Base-by-base conservation (phyloP, 2,797 vertebrate species). In the Sebastes elongatus region DNA sequence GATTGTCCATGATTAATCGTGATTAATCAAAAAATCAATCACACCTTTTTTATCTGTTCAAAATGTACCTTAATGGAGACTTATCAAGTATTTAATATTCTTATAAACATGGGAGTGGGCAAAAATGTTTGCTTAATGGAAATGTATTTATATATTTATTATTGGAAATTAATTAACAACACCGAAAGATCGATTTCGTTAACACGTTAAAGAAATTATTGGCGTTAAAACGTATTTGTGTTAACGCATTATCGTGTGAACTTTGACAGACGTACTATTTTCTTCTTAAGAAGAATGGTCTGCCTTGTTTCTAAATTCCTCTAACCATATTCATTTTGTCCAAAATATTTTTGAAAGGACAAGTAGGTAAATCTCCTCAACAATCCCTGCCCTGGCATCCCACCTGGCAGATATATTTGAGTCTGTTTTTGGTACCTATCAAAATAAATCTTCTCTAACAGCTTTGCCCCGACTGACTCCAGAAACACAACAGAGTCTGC, bases 401-500 rank as follows among this genome's bases (percentile, higher is more conserved):
- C 42, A 18, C 13, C 7, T 10, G n/a, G 62, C 28, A 64, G 28
- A 71, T 78, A 76, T 74, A 66, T 33, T 42, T 84, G 14, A 4
- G 38, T 53, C 38, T 73, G 7, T 67, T 83, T 46, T 30, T 33
- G 6, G 28, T 20, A 71, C 33, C 22, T 30, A 76, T 84, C 56
- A 63, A 63, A 71, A 63, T 77, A 85, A 89, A 90, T 90, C 57
- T 52, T 33, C 55, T 66, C 18, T 23, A 42, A 80, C n/a, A 79
- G 74, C 71, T 30, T 66, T 25, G 7, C 7, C 57, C 52, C 1
- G 3, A 13, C 46, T 71, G 56, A 60, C 56, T 66, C 53, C 38
- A 28, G 60, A 49, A 79, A 65, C 65, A 80, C 77, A 85, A 35
- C 66, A 63, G 22, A 66, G 52, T 16, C 61, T 56, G 16, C 32